These are phyloP conservation scores for Microctonus aethiopoides DNA, from an alignment of 2,888 invertebrate species.

Conservation along the genomic window DNA sequence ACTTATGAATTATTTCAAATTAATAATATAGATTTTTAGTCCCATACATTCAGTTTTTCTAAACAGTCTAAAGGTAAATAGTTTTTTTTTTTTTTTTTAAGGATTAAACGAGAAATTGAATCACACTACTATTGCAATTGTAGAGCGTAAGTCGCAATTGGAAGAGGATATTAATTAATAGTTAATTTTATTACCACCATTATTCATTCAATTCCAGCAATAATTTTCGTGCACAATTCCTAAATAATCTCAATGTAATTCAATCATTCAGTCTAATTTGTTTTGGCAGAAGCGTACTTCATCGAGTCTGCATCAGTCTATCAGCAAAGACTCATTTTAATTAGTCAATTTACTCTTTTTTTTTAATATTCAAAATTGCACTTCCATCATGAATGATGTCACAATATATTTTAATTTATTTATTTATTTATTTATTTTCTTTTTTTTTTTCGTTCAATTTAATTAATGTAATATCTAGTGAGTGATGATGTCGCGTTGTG, in stretches of 20 bases:
- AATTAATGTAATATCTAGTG: not conserved
- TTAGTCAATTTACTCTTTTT: not conserved
- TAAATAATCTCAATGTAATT: slow-evolving; percentile 15
- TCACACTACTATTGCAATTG: slow-evolving; percentile 17
- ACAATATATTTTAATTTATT: not conserved
- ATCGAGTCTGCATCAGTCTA: not conserved
- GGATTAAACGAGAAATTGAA: slow-evolving; percentile 18
- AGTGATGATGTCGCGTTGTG: not conserved
- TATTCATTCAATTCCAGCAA: slow-evolving; percentile 32
- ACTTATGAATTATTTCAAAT: slow-evolving; percentile 59
- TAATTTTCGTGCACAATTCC: slow-evolving; percentile 21
- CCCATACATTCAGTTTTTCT: slow-evolving; percentile 53
- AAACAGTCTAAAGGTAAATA: slow-evolving; percentile 49
- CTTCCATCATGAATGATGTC: not conserved
- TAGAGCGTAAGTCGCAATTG: not conserved
- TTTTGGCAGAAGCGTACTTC: not conserved
- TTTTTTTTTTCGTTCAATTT: not conserved
- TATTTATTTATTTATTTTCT: not conserved
- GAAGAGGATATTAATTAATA: not conserved
- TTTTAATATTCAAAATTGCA: not conserved
- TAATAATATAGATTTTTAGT: slow-evolving; percentile 55
- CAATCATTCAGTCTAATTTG: slow-evolving; percentile 23
- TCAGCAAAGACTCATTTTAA: not conserved
- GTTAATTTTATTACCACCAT: not conserved
- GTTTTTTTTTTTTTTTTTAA: slow-evolving; percentile 27